phyloP scores from a whole-genome alignment of 2,888 invertebrate genomes.

The Drosophila atripex region DNA sequence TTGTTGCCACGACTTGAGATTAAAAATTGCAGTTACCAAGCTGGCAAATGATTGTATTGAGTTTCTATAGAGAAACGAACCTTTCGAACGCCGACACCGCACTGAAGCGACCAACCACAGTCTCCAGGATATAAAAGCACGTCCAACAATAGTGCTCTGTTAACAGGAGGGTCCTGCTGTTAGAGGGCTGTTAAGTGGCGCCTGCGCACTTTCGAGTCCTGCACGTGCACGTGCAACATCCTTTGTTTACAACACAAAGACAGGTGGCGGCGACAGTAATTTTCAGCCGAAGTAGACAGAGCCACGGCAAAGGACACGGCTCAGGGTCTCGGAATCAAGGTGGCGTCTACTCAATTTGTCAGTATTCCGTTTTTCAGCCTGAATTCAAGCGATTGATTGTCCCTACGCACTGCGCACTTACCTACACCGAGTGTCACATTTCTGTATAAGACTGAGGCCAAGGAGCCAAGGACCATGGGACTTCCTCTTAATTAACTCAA shows the following conservation, averaged over 20 bases:
- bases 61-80: slow-evolving; percentile 7
- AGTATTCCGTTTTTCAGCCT: background rate
- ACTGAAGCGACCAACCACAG: slow-evolving; percentile 43
- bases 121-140: slow-evolving; percentile 31
- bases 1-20: slow-evolving; percentile 55
- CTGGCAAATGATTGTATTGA: background rate
- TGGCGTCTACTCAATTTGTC: slow-evolving; percentile 4
- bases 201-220: slow-evolving; percentile 43
- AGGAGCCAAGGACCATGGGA: background rate
- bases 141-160: slow-evolving; percentile 15
- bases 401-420: slow-evolving; percentile 4
- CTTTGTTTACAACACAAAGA: slow-evolving; percentile 46
- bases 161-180: slow-evolving; percentile 24
- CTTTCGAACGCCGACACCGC: slow-evolving; percentile 26
- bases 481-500: slow-evolving; percentile 20
- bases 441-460: background rate
- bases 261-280: background rate
- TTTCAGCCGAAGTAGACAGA: background rate
- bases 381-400: slow-evolving; percentile 6
- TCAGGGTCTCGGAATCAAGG: slow-evolving; percentile 13
- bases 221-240: slow-evolving; percentile 40
- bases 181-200: slow-evolving; percentile 42
- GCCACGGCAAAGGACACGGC: background rate
- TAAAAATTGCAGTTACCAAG: background rate
- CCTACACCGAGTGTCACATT: background rate